These are phyloP conservation scores for Drosophila gaucha DNA, from an alignment of 2,888 invertebrate genomes.

Conservation along the genomic window DNA sequence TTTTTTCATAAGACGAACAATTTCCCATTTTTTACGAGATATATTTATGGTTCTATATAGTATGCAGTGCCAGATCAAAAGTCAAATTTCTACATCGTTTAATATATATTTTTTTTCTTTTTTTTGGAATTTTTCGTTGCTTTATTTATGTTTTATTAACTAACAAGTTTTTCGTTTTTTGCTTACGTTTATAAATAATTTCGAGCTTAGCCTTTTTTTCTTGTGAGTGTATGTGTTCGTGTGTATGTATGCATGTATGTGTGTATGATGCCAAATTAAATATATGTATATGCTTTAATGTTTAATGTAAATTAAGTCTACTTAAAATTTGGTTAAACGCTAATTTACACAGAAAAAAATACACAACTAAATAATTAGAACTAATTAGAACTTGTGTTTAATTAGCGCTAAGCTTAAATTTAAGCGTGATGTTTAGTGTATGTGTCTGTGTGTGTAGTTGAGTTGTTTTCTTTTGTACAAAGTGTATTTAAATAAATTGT, in stretches of 20 bases:
- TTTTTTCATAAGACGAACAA: conserved; percentile 65
- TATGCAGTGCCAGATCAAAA: conserved; percentile 56
- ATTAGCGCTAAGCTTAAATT: conserved; percentile 64
- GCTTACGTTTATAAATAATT: conserved; percentile 70
- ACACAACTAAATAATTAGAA: conserved; percentile 68
- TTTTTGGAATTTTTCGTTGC: conserved; percentile 61
- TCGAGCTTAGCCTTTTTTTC: conserved; percentile 77
- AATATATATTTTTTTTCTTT: conserved; percentile 12
- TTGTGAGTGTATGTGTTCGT: conserved; percentile 43
- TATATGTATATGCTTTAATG: conserved; percentile 32
- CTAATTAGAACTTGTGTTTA: conserved; percentile 52
- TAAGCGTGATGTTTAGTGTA: conserved; percentile 52
- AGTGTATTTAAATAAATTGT: conserved; percentile 39
- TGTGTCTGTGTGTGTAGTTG: conserved; percentile 23
- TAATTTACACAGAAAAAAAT: conserved; percentile 71
- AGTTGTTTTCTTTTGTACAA: conserved; percentile 51
- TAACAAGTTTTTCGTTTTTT: conserved; percentile 61
- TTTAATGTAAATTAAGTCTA: conserved; percentile 61
- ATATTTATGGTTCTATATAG: conserved; percentile 18
- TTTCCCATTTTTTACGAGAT: conserved; percentile 54
- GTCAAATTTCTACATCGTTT: conserved; percentile 43
- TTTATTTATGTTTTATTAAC: conserved; percentile 72
- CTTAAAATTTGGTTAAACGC: conserved; percentile 77
- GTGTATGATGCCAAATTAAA: conserved; percentile 53
- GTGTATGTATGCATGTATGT: conserved; percentile 25